Evolutionary conservation across 1,140 invertebrate species (phyloP), one percentile per base, ranked within the genome.

Genomic region (Drosophila orosa): DNA sequence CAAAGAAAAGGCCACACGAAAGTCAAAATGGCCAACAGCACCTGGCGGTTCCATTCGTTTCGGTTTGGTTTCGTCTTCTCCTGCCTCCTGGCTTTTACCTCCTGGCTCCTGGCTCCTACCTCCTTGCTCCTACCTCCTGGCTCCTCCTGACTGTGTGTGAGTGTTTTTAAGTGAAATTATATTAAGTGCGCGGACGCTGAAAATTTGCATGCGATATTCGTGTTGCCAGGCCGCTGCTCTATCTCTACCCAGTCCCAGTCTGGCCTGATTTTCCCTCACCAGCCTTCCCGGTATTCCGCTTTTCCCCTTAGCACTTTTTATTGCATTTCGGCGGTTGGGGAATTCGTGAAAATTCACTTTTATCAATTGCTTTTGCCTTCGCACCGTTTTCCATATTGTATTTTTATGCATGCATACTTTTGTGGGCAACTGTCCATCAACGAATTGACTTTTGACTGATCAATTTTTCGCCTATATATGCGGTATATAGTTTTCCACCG

Each of bases 141-240:
- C 27, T 27, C 25, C 56, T 48, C 55, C 15, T 40, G 15, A 22
- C 9, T 25, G 13, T 52, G 48, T 33, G 29, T 59, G 61, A 58
- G 63, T 60, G 62, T 59, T 77, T 82, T 86, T 87, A 87, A 87
- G 83, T 86, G 83, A 86, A 86, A 87, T 86, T 86, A 86, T 87
- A 86, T 87, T 87, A 87, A 87, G 83, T 86, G 79, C 79, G 83
- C 79, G 83, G 83, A 82, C 83, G 71, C 29, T 87, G 63, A 68
- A 74, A 86, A 86, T 86, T 86, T 86, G 83, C 83, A 86, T 86
- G 84, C 79, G 66, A 86, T 86, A 82, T 85, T 80, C 73, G 59
- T 80, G 77, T 61, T 80, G 60, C 58, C 68, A 62, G 24, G 24
- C 33, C 67, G 67, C 60, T 12, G 44, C 44, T 45, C 44, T 42